Percentiles rank a stretch among this genome's conserved stretches.
Evolutionary conservation across 2,113 vertebrate genomes (phyloP).

Genomic region (Phycodurus eques): DNA sequence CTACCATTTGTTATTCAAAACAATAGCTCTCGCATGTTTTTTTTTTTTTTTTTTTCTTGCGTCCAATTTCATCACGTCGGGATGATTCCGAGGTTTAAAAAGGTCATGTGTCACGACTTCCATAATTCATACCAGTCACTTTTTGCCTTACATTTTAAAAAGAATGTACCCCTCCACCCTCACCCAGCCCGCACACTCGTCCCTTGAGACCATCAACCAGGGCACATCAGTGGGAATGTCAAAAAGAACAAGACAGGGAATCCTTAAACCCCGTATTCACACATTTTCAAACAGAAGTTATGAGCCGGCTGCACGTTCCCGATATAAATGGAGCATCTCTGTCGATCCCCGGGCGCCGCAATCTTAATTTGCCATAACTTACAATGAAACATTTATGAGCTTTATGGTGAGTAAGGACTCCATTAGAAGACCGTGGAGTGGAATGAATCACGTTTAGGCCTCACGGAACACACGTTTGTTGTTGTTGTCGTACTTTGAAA

Average conservation of each 20-base stretch:
- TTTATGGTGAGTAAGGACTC: constrained; percentile 31
- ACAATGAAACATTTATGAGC: constrained; percentile 39
- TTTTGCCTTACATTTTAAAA: constrained; percentile 31
- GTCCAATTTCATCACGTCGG: constrained; percentile 33
- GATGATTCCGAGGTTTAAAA: constrained; percentile 12
- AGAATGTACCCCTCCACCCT: not conserved
- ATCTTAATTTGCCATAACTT: constrained; percentile 41
- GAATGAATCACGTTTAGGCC: constrained; percentile 14
- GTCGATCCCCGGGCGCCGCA: constrained; percentile 15
- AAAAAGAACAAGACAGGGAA: constrained; percentile 32
- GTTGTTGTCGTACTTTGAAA: not conserved
- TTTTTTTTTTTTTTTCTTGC: too few species aligned
- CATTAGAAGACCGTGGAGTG: constrained; percentile 9
- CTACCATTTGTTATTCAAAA: not conserved
- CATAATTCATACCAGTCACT: constrained; percentile 7
- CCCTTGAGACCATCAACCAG: constrained; percentile 27
- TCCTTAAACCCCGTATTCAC: constrained; percentile 15
- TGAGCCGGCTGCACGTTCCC: constrained; percentile 16
- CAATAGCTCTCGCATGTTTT: not conserved
- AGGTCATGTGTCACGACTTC: constrained; percentile 9
- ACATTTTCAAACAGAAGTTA: constrained; percentile 37
- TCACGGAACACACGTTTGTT: not conserved
- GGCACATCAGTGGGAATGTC: constrained; percentile 18
- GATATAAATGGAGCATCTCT: constrained; percentile 37
- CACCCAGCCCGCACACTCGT: too few species aligned